phyloP scores from a whole-genome alignment of 2,113 vertebrate genomes.

The Camelus dromedarius region DNA sequence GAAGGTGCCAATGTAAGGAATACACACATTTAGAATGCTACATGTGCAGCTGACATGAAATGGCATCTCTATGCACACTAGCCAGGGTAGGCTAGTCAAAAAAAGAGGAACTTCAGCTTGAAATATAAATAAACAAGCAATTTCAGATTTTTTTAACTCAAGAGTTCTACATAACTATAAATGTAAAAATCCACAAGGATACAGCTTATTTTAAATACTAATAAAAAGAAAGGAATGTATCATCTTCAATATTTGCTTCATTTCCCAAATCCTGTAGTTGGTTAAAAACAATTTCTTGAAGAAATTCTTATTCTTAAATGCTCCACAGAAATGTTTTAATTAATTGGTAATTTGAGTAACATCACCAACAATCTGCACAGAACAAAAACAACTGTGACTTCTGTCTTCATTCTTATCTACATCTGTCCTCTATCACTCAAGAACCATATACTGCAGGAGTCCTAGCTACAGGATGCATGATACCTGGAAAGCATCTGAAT shows the following conservation, averaged over 20 bases:
- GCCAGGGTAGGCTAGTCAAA: neutral
- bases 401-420: neutral
- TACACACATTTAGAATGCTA: neutral
- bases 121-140: neutral
- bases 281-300: conserved; percentile 44
- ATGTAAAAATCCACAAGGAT: neutral
- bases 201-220: conserved; percentile 46
- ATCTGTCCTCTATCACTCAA: neutral
- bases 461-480: neutral
- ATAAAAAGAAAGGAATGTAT: conserved; percentile 27
- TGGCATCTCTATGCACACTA: neutral
- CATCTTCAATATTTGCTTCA: neutral
- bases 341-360: neutral
- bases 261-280: neutral
- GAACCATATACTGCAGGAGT: neutral
- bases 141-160: neutral
- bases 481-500: neutral
- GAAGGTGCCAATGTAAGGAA: neutral
- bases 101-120: neutral
- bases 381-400: neutral
- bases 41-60: neutral
- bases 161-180: neutral
- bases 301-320: conserved; percentile 54
- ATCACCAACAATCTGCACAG: neutral
- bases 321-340: neutral